phyloP scores from a whole-genome alignment of 2,797 vertebrate genomes.

The Paedocypris micromegethes region DNA sequence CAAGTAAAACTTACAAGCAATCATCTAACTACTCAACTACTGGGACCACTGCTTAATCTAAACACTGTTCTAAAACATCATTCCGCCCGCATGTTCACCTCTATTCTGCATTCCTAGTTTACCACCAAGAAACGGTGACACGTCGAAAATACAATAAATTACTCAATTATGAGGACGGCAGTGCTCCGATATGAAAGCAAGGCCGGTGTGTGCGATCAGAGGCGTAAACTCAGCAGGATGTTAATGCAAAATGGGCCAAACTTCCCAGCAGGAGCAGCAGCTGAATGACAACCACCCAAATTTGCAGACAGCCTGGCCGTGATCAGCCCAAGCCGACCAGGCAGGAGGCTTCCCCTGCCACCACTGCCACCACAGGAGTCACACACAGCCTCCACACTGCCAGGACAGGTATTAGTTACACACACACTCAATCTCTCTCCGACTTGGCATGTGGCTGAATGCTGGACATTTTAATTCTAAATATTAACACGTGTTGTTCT shows the following conservation, averaged over 20 bases:
- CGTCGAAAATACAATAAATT: conserved; percentile 75
- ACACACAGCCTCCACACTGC: conserved; percentile 58
- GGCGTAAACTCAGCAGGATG: conserved; percentile 78
- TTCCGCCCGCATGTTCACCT: conserved; percentile 9
- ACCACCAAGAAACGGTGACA: conserved; percentile 43
- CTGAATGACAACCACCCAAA: conserved; percentile 73
- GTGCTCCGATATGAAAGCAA: conserved; percentile 56
- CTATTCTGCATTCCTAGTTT: conserved; percentile 7
- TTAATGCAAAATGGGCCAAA: conserved; percentile 73
- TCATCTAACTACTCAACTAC: background rate
- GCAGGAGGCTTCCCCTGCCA: conserved; percentile 54
- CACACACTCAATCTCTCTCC: conserved; percentile 29
- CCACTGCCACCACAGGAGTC: conserved; percentile 56
- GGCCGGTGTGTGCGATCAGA: conserved; percentile 65
- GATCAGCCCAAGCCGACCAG: conserved; percentile 20
- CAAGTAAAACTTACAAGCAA: background rate
- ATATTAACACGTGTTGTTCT: too few species aligned
- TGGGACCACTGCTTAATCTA: background rate
- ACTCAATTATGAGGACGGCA: conserved; percentile 83
- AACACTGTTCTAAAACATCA: background rate
- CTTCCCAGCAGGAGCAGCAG: conserved; percentile 64
- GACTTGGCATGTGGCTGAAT: background rate
- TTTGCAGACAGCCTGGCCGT: conserved; percentile 62
- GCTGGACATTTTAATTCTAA: background rate
- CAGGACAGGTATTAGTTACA: conserved; percentile 57